These are phyloP conservation scores for Xylophagus ater DNA, from an alignment of 2,888 invertebrate genomes.

Conservation along the genomic window DNA sequence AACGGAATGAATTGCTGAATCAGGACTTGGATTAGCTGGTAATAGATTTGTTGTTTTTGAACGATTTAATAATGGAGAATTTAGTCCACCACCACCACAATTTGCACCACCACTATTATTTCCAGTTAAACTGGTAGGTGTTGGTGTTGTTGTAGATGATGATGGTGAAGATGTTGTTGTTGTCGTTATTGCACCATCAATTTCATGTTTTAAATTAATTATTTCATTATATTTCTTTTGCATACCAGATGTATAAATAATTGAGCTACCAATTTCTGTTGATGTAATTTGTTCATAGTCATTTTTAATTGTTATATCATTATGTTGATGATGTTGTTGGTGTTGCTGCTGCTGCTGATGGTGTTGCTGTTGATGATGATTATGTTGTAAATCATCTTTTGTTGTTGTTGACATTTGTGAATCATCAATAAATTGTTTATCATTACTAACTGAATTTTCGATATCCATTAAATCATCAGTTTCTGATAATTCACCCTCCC, in stretches of 20 bases:
- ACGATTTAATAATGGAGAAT: conserved; percentile 57
- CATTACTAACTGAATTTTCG: conserved; percentile 24
- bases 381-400: conserved; percentile 10
- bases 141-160: conserved; percentile 3
- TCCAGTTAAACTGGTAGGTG: no score
- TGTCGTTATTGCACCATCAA: conserved; percentile 4
- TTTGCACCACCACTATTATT: no score
- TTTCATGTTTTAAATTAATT: conserved; percentile 10
- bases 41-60: conserved; percentile 50
- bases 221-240: no score
- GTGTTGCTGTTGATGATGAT: no score
- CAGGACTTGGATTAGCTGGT: conserved; percentile 74
- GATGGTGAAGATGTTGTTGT: conserved; percentile 2
- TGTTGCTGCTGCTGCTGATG: no score
- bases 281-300: conserved; percentile 17
- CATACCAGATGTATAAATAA: conserved; percentile 11
- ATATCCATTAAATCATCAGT: conserved; percentile 53
- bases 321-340: no score
- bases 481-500: conserved; percentile 88
- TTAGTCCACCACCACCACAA: conserved; percentile 29
- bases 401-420: conserved; percentile 14
- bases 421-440: conserved; percentile 15
- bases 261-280: conserved; percentile 11
- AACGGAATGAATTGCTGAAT: conserved; percentile 81
- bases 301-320: conserved; percentile 12